Conservation (phyloP, 2,888 invertebrate genomes). For the Podabrus alpinus region DNA sequence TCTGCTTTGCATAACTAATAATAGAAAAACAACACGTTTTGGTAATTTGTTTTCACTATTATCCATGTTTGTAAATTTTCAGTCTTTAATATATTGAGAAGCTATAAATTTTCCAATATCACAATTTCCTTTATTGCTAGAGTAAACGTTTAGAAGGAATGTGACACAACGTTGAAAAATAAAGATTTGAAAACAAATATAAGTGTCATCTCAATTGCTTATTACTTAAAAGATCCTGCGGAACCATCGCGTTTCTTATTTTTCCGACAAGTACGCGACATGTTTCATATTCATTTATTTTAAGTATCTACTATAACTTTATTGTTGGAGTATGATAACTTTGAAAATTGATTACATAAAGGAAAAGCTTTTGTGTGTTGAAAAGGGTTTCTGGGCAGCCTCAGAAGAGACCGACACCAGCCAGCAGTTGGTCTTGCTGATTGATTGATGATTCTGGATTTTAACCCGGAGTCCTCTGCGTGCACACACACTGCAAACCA, state of each 20-base stretch:
- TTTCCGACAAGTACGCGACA: neutral
- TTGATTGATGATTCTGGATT: slow-evolving; percentile 23
- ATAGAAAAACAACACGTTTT: neutral
- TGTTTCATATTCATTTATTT: neutral
- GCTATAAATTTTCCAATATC: neutral
- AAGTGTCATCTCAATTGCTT: neutral
- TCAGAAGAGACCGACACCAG: slow-evolving; percentile 6
- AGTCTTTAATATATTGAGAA: neutral
- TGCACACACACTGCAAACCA: slow-evolving; percentile 14
- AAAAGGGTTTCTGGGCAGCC: neutral
- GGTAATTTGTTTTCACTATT: neutral
- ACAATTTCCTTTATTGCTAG: neutral
- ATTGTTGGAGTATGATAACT: neutral
- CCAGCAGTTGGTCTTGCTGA: slow-evolving; percentile 14
- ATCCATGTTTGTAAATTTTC: neutral
- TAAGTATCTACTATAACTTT: neutral
- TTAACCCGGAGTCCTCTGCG: slow-evolving; percentile 14
- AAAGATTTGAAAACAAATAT: neutral
- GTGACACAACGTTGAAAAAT: neutral
- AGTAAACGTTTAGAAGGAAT: neutral
- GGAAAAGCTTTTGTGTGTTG: neutral
- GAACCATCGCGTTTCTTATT: neutral
- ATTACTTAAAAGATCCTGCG: neutral
- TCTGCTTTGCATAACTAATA: neutral
- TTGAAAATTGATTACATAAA: neutral